Evolutionary conservation across 37 sponge, comb jelly and placozoan species (phyloP).

Genomic region (Cliona cf. orientalis): DNA sequence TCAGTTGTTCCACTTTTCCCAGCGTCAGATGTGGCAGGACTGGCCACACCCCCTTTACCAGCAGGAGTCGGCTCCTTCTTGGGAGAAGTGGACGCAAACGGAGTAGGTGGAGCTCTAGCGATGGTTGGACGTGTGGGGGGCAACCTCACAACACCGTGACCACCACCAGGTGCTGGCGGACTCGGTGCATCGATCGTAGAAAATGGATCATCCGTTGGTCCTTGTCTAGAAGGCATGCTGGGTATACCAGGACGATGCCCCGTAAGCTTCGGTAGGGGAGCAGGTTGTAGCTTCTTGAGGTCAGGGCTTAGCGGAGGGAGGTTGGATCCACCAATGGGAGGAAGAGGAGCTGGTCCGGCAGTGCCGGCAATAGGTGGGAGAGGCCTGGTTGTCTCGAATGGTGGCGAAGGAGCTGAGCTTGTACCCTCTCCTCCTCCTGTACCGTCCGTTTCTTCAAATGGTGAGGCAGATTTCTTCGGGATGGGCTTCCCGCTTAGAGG

Average conservation of each 20-base stretch:
- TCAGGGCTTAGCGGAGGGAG: background rate
- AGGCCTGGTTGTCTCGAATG: slow-evolving; percentile 11
- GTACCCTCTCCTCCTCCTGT: background rate
- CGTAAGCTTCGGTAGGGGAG: slow-evolving; percentile 1
- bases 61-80: background rate
- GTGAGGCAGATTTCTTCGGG: slow-evolving; percentile 48
- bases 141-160: background rate
- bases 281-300: background rate
- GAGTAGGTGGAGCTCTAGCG: slow-evolving; percentile 26
- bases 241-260: too few relatives aligned
- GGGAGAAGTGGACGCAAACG: background rate
- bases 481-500: slow-evolving; percentile 41
- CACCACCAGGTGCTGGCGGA: background rate
- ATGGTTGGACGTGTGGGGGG: background rate
- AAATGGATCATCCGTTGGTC: slow-evolving; percentile 5
- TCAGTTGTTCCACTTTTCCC: too few relatives aligned
- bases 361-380: slow-evolving; percentile 12
- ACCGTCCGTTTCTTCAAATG: slow-evolving; percentile 44
- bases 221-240: slow-evolving; percentile 37
- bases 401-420: background rate
- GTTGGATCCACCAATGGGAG: slow-evolving; percentile 6
- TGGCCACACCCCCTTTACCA: background rate
- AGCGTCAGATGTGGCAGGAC: background rate
- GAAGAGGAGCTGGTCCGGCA: slow-evolving; percentile 10
- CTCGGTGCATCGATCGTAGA: background rate